phyloP scores from a whole-genome alignment of 2,797 vertebrate species.

The Gallirallus australis region DNA sequence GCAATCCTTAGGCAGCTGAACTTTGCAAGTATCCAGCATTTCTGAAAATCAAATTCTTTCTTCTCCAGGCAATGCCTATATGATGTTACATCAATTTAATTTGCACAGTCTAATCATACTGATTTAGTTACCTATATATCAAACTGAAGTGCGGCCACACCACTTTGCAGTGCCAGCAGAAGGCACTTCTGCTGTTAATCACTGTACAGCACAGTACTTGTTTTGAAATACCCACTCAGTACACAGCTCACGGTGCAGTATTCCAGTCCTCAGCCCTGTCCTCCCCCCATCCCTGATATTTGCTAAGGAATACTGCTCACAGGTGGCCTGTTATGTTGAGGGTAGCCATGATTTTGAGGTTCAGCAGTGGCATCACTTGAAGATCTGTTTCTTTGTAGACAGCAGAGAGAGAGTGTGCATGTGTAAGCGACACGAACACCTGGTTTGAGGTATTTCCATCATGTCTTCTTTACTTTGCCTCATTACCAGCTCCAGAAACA shows the following conservation, averaged over 20 bases:
- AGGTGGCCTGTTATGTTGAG: not conserved
- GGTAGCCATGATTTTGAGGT: not conserved
- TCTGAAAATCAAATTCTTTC: conserved; percentile 37
- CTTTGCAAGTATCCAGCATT: not conserved
- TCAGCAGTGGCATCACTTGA: not conserved
- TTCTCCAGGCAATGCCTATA: conserved; percentile 16
- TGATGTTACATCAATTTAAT: conserved; percentile 36
- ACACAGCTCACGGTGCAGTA: not conserved
- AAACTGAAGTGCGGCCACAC: conserved; percentile 16
- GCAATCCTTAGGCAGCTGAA: not conserved
- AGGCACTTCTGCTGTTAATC: not conserved
- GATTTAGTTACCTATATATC: conserved; percentile 21
- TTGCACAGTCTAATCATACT: conserved; percentile 23
- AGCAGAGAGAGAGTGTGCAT: not conserved
- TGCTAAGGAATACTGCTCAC: not conserved
- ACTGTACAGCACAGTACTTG: not conserved
- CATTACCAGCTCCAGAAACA: not conserved
- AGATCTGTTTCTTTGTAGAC: not conserved
- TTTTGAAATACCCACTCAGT: not conserved
- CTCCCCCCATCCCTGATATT: not conserved
- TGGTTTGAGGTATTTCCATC: not conserved
- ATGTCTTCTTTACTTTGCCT: not conserved
- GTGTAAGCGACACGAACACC: not conserved
- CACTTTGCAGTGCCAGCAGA: conserved; percentile 24
- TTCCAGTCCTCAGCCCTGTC: not conserved